A percentile compares a stretch with the other conserved stretches of the same genome.
Conservation (phyloP, 2,113 vertebrate species). For the Illadopsis cleaveri region DNA sequence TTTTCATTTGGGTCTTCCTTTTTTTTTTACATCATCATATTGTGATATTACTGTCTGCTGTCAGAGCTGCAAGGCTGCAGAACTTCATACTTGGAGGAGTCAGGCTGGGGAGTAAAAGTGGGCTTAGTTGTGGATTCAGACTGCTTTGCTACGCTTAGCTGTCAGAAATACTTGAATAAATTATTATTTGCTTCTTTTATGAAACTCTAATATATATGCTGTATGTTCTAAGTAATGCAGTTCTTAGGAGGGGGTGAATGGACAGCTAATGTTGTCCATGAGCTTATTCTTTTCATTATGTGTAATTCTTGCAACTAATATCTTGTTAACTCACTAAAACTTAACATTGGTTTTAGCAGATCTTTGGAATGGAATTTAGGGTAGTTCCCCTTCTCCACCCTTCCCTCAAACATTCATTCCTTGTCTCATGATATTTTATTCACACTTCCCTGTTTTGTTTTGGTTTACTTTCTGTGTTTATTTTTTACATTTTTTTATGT, state of each 20-base stretch:
- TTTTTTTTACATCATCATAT: not conserved
- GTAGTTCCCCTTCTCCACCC: not conserved
- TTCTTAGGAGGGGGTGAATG: not conserved
- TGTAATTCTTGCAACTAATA: not conserved
- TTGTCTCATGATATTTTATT: not conserved
- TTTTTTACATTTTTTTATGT: not conserved
- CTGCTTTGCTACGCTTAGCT: not conserved
- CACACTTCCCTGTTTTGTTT: not conserved
- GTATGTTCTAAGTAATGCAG: not conserved
- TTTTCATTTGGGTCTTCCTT: not conserved
- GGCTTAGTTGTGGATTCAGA: not conserved
- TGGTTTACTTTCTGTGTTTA: not conserved
- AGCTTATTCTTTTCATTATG: not conserved
- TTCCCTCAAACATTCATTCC: not conserved
- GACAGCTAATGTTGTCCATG: rapidly evolving
- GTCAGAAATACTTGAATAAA: not conserved
- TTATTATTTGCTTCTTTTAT: not conserved
- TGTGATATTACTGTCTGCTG: not conserved
- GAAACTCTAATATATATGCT: not conserved
- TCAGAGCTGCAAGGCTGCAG: not conserved
- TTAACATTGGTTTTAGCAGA: not conserved
- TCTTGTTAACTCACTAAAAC: not conserved
- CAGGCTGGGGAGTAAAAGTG: not conserved
- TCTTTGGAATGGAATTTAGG: not conserved
- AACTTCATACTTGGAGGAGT: not conserved